A percentile compares a stretch with the other conserved stretches of the same genome.
Evolutionary conservation across 2,888 invertebrate species (phyloP).

Genomic region (Pyrocoelia pectoralis): DNA sequence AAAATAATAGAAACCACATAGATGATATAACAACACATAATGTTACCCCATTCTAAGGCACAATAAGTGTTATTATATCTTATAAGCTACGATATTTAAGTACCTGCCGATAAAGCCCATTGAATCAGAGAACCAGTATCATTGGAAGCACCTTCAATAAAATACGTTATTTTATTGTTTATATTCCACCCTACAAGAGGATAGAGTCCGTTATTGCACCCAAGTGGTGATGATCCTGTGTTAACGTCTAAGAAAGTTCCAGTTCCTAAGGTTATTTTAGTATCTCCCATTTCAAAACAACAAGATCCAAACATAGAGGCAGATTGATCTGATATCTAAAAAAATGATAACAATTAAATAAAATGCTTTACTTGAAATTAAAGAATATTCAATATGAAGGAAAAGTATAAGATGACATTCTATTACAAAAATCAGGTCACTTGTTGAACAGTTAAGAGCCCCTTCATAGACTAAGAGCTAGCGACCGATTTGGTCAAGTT

Average conservation of each 20-base stretch:
- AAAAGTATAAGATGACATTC: no score
- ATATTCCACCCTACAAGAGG: conserved; percentile 91
- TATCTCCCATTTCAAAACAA: conserved; percentile 77
- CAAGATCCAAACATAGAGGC: conserved; percentile 90
- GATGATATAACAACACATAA: no score
- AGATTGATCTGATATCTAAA: conserved; percentile 86
- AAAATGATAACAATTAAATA: neutral
- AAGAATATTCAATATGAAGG: no score
- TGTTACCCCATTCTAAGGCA: no score
- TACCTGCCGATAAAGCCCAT: conserved; percentile 81
- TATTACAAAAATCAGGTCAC: no score
- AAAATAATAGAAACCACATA: no score
- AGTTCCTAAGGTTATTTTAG: conserved; percentile 89
- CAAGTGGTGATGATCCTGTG: conserved; percentile 78
- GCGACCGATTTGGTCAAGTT: no score
- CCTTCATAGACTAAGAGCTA: no score
- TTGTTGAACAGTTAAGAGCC: no score
- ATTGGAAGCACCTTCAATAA: conserved; percentile 85
- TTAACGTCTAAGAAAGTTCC: conserved; percentile 90
- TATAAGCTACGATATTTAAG: neutral
- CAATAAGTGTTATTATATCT: neutral
- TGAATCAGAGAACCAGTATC: conserved; percentile 89
- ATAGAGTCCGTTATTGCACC: conserved; percentile 85
- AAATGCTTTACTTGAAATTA: no score
- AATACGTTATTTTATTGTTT: conserved; percentile 71